phyloP scores from a whole-genome alignment of 2,113 vertebrate species.

The Trachemys scripta region DNA sequence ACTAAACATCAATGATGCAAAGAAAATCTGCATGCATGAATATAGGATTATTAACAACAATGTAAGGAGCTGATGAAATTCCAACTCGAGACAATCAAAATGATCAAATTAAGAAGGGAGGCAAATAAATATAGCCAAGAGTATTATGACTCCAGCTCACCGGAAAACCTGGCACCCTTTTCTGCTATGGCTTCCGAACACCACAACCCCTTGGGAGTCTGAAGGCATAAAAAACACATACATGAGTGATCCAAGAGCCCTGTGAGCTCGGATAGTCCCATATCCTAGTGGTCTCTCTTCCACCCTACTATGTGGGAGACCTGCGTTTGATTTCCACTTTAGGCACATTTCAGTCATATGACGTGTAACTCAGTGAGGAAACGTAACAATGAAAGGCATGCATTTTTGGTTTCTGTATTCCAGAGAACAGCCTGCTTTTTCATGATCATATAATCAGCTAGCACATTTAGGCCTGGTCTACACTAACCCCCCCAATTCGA shows the following conservation, averaged over 20 bases:
- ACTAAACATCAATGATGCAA: not conserved
- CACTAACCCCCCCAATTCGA: too few species aligned
- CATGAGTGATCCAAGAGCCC: not conserved
- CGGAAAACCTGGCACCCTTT: not conserved
- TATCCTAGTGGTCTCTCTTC: not conserved
- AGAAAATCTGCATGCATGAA: not conserved
- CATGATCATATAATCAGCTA: not conserved
- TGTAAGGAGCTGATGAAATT: not conserved
- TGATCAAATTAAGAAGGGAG: not conserved
- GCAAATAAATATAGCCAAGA: not conserved
- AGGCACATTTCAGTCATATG: not conserved
- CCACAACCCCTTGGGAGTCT: not conserved
- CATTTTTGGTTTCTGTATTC: not conserved
- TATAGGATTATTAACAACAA: not conserved
- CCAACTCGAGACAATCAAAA: not conserved
- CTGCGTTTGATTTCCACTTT: not conserved
- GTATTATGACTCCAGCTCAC: not conserved
- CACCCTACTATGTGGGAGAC: not conserved
- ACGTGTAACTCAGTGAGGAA: not conserved
- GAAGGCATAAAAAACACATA: not conserved
- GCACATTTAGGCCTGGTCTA: not conserved
- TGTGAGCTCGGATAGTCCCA: not conserved
- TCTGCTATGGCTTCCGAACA: not conserved
- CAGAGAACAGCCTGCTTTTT: not conserved
- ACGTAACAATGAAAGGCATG: not conserved